Percentiles rank a stretch among this genome's conserved stretches.
phyloP scores from a whole-genome alignment of 2,113 vertebrate genomes.

The Mixornis gularis region DNA sequence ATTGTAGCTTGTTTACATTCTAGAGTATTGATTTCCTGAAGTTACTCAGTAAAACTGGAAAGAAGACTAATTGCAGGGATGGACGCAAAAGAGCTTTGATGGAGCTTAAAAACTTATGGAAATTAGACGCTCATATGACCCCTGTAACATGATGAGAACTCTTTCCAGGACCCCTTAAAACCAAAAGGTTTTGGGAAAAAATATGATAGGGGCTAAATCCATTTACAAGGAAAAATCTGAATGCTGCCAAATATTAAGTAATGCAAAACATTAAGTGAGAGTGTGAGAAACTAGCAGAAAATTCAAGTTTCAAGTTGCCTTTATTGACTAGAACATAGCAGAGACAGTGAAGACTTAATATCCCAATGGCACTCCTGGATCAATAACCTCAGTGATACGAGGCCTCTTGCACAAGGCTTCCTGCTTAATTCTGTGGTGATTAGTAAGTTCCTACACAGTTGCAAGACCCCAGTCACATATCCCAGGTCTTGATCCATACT shows the following conservation, averaged over 20 bases:
- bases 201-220: neutral
- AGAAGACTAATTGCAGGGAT: neutral
- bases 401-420: neutral
- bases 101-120: neutral
- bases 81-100: neutral
- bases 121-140: constrained; percentile 32
- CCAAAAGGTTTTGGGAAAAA: constrained; percentile 5
- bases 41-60: neutral
- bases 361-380: neutral
- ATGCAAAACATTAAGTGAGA: neutral
- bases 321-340: neutral
- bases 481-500: neutral
- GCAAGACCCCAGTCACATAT: neutral
- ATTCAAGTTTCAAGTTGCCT: neutral
- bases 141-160: neutral
- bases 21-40: neutral
- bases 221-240: neutral
- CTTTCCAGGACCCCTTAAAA: constrained; percentile 27
- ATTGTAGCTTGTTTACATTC: neutral
- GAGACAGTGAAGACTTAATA: neutral
- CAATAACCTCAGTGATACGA: neutral
- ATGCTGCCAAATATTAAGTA: neutral
- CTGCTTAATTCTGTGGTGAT: neutral
- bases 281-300: neutral
- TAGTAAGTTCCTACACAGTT: neutral